Conservation (phyloP, 2,113 vertebrate species). For the Antechinus flavipes region DNA sequence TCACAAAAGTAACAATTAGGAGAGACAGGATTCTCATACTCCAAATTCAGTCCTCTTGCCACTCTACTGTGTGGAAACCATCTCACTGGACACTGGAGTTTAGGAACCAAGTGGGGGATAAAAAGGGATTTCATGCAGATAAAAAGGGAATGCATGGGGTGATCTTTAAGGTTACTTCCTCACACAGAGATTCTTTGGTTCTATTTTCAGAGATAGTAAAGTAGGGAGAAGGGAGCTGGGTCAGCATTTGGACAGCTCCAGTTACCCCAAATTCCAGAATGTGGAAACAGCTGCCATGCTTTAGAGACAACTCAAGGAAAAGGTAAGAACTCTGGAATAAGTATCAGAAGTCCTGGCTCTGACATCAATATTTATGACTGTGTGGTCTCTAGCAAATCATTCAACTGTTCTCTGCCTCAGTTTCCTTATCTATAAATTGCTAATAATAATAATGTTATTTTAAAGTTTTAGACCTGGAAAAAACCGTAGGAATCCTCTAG, state of each 20-base stretch:
- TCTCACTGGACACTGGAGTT: neutral
- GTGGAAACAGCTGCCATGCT: neutral
- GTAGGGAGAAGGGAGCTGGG: neutral
- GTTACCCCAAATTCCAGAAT: neutral
- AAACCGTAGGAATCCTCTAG: neutral
- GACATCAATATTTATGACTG: neutral
- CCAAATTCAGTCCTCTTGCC: neutral
- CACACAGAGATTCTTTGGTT: neutral
- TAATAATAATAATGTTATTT: neutral
- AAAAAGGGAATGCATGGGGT: neutral
- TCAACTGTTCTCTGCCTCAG: conserved; percentile 25
- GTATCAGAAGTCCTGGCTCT: neutral
- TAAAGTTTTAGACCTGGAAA: too few relatives aligned
- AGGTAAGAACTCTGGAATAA: neutral
- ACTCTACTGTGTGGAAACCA: neutral
- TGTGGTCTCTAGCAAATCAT: neutral
- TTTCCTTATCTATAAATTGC: neutral
- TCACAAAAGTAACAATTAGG: neutral
- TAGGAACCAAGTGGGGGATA: neutral
- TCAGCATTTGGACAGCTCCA: neutral
- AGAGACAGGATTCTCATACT: neutral
- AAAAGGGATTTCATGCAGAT: neutral
- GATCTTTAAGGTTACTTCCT: neutral
- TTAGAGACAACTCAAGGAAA: neutral
- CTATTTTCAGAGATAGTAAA: neutral